phyloP scores from a whole-genome alignment of 2,113 vertebrate genomes.

The Laticauda colubrina region DNA sequence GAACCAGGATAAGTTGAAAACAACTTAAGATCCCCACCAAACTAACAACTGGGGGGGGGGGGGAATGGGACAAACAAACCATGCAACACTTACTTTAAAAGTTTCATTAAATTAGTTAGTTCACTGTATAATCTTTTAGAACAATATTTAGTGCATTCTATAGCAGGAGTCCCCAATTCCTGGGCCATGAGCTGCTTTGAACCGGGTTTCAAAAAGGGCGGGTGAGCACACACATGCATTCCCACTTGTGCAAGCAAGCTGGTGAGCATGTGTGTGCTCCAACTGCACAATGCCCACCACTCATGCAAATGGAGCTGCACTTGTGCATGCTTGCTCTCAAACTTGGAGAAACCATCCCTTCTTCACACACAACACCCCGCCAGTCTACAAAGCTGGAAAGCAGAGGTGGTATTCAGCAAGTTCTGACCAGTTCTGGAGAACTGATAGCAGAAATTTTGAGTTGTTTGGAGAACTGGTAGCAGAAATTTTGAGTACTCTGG shows the following conservation, averaged over 20 bases:
- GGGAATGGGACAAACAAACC: not conserved
- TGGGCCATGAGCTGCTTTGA: not conserved
- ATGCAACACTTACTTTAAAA: not conserved
- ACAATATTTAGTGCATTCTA: not conserved
- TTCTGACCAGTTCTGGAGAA: too few relatives aligned
- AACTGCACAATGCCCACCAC: not conserved
- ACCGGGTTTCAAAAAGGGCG: not conserved
- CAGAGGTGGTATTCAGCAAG: too few relatives aligned
- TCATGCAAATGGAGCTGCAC: not conserved
- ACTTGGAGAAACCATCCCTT: not conserved
- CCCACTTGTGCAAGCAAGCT: not conserved
- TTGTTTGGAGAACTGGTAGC: too few relatives aligned
- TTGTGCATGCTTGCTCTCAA: not conserved
- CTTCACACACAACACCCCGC: not conserved
- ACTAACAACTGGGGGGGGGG: not conserved
- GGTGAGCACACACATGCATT: not conserved
- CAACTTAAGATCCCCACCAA: not conserved
- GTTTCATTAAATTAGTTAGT: not conserved
- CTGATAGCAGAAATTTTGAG: too few relatives aligned
- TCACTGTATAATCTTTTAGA: not conserved
- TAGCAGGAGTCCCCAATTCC: not conserved
- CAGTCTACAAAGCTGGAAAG: not conserved
- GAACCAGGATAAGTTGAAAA: not conserved
- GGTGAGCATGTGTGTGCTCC: too few relatives aligned
- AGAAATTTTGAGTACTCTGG: too few relatives aligned